Base-by-base conservation (phyloP, 2,888 invertebrate species). In the Eristalis arbustorum region DNA sequence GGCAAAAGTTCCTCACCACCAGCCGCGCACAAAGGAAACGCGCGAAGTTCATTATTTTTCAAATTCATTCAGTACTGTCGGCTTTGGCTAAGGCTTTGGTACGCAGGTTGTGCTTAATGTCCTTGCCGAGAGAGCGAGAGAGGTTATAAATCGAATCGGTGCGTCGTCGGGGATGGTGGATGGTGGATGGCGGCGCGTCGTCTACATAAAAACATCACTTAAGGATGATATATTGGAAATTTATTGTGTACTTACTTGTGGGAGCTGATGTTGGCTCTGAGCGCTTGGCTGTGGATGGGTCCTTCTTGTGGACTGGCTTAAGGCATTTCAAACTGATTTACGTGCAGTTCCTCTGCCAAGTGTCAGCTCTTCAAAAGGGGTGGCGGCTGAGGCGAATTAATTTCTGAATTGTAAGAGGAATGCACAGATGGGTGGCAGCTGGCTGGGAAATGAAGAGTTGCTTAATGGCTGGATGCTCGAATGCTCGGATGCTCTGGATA, bases 121-220 rank as follows among this genome's bases (percentile, higher is more conserved):
- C 59, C 59, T 59, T 25, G 59, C 59, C 25, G 49, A 14, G 25
- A n/a, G 10, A 10, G 59, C 25, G 49, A 14, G 25, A n/a, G 10
- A 10, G 59, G 59, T 23, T 59, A 23, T 25, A 23, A 59, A 13
- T 23, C 25, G 59, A 56, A 22, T 23, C 25, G 23, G 11, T 10
- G 57, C 0, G 23, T 31, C 8, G 31, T 31, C 8, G 31, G 49
- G 3, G n/a, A 18, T 18, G 13, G 23, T 14, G 59, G 59, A 3
- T 23, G 28, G 18, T 5, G n/a, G n/a, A 4, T 5, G n/a, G 42
- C 42, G 42, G 18, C 49, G 18, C 59, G 56, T 25, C 14, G 40
- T 56, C 62, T 71, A 63, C 57, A 78, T 64, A 78, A 78, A 78
- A 78, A 64, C 71, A 71, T 69, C 76, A 77, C 69, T 68, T 69